phyloP scores from a whole-genome alignment of 2,113 vertebrate genomes.

The Ictidomys tridecemlineatus region DNA sequence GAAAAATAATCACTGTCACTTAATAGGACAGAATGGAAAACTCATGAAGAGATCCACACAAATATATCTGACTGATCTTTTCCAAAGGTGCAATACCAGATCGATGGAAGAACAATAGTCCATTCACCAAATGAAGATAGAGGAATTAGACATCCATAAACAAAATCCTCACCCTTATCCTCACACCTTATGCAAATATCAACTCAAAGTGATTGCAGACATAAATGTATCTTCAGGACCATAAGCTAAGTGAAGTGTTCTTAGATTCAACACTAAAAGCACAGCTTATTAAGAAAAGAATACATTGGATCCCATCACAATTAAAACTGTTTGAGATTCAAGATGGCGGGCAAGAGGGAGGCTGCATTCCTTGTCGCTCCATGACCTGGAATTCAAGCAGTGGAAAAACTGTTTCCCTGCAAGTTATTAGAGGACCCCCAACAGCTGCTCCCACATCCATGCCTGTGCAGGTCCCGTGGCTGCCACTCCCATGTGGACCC shows the following conservation, averaged over 20 bases:
- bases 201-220: neutral
- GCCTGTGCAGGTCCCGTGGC: no score
- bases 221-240: neutral
- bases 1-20: neutral
- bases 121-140: neutral
- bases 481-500: no score
- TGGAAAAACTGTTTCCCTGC: no score
- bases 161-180: neutral
- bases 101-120: neutral
- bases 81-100: constrained; percentile 17
- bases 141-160: neutral
- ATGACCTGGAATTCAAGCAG: no score
- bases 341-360: no score
- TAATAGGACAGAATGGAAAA: neutral
- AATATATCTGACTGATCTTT: neutral
- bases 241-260: neutral
- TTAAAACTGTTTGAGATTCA: neutral
- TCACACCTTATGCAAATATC: neutral
- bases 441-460: no score
- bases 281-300: neutral
- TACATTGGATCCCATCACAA: neutral
- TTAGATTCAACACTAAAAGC: neutral
- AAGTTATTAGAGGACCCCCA: no score
- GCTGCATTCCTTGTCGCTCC: no score
- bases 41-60: neutral